Base-by-base conservation (phyloP, 2,797 vertebrate genomes). In the Crenichthys baileyi region DNA sequence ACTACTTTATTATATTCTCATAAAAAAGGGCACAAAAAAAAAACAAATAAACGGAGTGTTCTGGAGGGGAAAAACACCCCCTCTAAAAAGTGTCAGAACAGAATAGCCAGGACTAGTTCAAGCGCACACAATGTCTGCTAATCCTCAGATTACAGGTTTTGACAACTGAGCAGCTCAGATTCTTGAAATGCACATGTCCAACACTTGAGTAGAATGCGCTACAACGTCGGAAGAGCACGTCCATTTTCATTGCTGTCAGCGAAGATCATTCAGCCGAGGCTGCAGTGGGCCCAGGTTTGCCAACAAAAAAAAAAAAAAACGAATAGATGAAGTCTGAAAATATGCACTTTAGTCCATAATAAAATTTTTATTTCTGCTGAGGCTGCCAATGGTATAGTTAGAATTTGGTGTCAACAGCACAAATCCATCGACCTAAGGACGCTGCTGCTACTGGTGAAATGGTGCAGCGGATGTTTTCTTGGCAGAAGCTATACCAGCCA, bases 201-300 rank as follows among this genome's bases (percentile, higher is more conserved):
- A 36, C 51, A 24, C 70, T 61, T 18, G 41, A 16, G 44, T 41
- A 9, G 31, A 36, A 58, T 29, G 61, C 6, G 73, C 55, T 46
- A 13, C 70, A 55, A 72, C 7, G 68, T 8, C 39, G 24, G 36
- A 44, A 53, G 31, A 65, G 68, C 68, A 75, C 1, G 9, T 75
- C 29, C 20, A 13, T 41, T 39, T 70, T 41, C 51, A 48, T 24
- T 58, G 50, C 51, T n/a, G 61, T 79, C 72, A 44, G 39, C 72
- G 12, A 48, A 74, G 22, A 74, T 68, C 72, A 74, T 24, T 75
- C 55, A 70, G 68, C 61, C 20, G 46, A 70, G 44, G 60, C 29
- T 73, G 31, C 61, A 46, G 41, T 31, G n/a, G 8, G 31, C 55
- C 63, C 56, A 56, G 65, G 39, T 36, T 63, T 20, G 11, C 31